Evolutionary conservation across 1,140 invertebrate species (phyloP).

Genomic region (Drosophila santomea): DNA sequence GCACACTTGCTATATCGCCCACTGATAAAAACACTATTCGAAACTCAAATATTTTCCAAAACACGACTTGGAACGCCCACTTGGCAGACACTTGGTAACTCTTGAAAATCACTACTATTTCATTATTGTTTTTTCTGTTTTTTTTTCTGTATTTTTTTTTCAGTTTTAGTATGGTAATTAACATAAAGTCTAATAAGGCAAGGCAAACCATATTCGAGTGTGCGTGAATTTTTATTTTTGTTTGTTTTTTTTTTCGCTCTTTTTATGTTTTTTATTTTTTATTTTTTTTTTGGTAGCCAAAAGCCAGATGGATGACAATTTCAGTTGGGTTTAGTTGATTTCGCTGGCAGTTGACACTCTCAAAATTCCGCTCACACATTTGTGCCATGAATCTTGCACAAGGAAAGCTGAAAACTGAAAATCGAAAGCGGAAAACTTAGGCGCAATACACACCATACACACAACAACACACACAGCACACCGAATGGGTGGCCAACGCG

Average conservation of each 20-base stretch:
- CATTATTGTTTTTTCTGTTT: not conserved
- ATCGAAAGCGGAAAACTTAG: conserved; percentile 40
- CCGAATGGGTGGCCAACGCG: conserved; percentile 34
- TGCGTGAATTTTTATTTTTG: conserved; percentile 46
- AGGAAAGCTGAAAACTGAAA: conserved; percentile 37
- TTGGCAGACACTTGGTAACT: conserved; percentile 49
- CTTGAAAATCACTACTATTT: conserved; percentile 44
- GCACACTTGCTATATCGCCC: conserved; percentile 28
- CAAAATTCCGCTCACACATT: conserved; percentile 63
- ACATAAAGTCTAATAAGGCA: conserved; percentile 76
- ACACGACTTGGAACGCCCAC: conserved; percentile 41
- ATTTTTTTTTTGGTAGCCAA: conserved; percentile 40
- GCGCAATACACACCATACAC: not conserved
- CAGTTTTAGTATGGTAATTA: conserved; percentile 77
- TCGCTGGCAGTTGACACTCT: conserved; percentile 46
- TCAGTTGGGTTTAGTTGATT: conserved; percentile 23
- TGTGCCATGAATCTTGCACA: conserved; percentile 54
- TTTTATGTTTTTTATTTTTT: conserved; percentile 7
- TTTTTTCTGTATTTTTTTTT: conserved; percentile 27
- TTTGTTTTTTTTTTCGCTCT: conserved; percentile 3
- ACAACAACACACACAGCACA: not conserved
- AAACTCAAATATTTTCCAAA: conserved; percentile 34
- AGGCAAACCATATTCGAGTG: conserved; percentile 50
- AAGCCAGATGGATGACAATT: conserved; percentile 30
- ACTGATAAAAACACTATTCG: conserved; percentile 12